A percentile compares a stretch with the other conserved stretches of the same genome.
Evolutionary conservation across 2,113 vertebrate species (phyloP).

Genomic region (Sceloporus undulatus): DNA sequence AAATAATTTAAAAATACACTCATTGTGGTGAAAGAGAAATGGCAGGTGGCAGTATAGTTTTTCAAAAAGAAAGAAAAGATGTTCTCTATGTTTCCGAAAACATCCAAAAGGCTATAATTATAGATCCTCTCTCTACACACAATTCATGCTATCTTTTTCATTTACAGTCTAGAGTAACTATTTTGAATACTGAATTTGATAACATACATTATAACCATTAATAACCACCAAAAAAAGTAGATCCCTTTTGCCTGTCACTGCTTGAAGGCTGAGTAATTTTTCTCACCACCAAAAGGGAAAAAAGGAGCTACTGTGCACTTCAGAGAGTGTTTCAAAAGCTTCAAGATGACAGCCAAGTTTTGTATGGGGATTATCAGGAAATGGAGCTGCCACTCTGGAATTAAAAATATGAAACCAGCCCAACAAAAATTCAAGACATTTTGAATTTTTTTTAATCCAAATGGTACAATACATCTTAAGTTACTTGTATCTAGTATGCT

Average conservation of each 20-base stretch:
- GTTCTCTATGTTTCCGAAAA: conserved; percentile 14
- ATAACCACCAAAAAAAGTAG: conserved; percentile 37
- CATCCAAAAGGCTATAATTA: neutral
- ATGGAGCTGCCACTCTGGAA: conserved; percentile 23
- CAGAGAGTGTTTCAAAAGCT: conserved; percentile 23
- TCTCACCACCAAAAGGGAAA: neutral
- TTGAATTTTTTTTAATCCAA: conserved; percentile 15
- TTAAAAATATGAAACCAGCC: conserved; percentile 40
- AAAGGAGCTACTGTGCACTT: conserved; percentile 13
- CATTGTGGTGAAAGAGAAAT: neutral
- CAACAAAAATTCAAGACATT: conserved; percentile 10
- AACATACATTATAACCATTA: conserved; percentile 19
- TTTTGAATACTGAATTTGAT: neutral
- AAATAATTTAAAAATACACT: too few relatives aligned
- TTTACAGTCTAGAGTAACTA: neutral
- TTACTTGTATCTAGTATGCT: too few relatives aligned
- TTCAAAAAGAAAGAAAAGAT: neutral
- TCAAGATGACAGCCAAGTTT: conserved; percentile 43
- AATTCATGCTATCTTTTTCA: conserved; percentile 18
- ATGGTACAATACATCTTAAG: neutral
- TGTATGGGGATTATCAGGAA: conserved; percentile 40
- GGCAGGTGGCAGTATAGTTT: neutral
- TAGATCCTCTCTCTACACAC: neutral
- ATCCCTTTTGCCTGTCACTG: conserved; percentile 10
- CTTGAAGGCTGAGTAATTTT: conserved; percentile 15